Base-by-base conservation (phyloP, 2,888 invertebrate species). In the Caenorhabditis parvicauda region DNA sequence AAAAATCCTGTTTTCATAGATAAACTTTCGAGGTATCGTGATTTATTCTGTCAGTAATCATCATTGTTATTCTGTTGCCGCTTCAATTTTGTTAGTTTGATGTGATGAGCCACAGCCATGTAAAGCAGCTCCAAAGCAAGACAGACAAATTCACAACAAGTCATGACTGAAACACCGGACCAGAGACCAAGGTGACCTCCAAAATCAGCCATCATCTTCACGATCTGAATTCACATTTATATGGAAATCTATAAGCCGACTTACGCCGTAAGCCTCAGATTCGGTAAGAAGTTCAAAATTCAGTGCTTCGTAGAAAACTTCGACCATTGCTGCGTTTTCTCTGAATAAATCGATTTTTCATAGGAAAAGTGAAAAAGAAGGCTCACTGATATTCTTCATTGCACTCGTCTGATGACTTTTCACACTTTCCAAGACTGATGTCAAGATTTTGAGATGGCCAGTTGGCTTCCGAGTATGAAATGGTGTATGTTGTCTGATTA, bases 191-290 rank as follows among this genome's bases (percentile, higher is more conserved):
- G 57, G 54, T 77, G 76, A 7, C 77, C 77, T 9, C 78, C 78
- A 48, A 78, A 76, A 64, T 78, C 78, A 39, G 78, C 76, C 63
- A 78, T 59, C 76, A 78, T 74, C 54, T 78, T 78, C 5, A 78
- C 76, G 19, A 75, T 56, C 76, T 76, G 46, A 54, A 35, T 17
- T 1, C 12, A 46, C 14, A 19, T 44, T 44, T 24, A 19, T 44
- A n/a, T 9, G 7, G 19, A 6, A 12, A 4, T 9, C 27, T 6
- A 14, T 7, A 22, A 44, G 14, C n/a, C 6, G 21, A 54, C 62
- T 58, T 38, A 78, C 77, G 4, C 77, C 78, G 53, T 79, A 79
- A 2, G 78, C 78, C 52, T 76, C 76, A 4, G 72, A 71, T 37
- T 78, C 77, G 0, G 64, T 61, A 2, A 78, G 45, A 21, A 74